Evolutionary conservation across 2,888 invertebrate genomes (phyloP).

Genomic region (Drosophila lutescens): DNA sequence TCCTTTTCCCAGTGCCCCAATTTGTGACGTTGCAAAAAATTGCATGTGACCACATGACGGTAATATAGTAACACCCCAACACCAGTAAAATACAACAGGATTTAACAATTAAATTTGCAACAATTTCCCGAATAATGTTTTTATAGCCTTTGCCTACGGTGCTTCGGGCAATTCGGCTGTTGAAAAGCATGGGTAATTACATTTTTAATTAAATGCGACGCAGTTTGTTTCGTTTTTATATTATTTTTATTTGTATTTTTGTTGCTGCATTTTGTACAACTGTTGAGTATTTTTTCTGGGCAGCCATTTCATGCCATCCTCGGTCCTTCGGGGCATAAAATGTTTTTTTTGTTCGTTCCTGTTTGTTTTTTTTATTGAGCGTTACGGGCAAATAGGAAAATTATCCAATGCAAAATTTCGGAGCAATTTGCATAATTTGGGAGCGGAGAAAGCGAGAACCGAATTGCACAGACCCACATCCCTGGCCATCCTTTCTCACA

Average conservation of each 20-base stretch:
- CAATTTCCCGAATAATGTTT: slow-evolving; percentile 13
- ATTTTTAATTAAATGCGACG: slow-evolving; percentile 60
- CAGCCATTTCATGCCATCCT: slow-evolving; percentile 31
- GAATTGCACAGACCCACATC: slow-evolving; percentile 18
- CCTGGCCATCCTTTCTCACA: slow-evolving; percentile 42
- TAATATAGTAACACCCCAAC: not conserved
- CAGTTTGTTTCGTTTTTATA: slow-evolving; percentile 36
- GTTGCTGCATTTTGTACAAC: slow-evolving; percentile 28
- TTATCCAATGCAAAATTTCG: slow-evolving; percentile 46
- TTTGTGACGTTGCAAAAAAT: not conserved
- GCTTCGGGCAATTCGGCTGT: slow-evolving; percentile 21
- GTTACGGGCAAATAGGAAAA: slow-evolving; percentile 41
- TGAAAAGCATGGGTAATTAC: slow-evolving; percentile 43
- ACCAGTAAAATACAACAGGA: not conserved
- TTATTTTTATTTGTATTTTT: slow-evolving; percentile 32
- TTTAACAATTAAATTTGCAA: slow-evolving; percentile 30
- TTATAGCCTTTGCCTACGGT: slow-evolving; percentile 11
- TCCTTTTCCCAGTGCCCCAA: not conserved
- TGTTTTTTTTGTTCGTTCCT: not conserved
- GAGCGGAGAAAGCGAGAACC: not conserved
- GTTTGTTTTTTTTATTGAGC: slow-evolving; percentile 17
- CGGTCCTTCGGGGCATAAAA: slow-evolving; percentile 28
- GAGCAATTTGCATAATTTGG: slow-evolving; percentile 44
- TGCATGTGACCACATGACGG: not conserved
- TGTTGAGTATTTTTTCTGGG: slow-evolving; percentile 19